These are phyloP conservation scores for Scelioninae gen. 2 DNA, from an alignment of 2,888 invertebrate species.

Conservation along the genomic window DNA sequence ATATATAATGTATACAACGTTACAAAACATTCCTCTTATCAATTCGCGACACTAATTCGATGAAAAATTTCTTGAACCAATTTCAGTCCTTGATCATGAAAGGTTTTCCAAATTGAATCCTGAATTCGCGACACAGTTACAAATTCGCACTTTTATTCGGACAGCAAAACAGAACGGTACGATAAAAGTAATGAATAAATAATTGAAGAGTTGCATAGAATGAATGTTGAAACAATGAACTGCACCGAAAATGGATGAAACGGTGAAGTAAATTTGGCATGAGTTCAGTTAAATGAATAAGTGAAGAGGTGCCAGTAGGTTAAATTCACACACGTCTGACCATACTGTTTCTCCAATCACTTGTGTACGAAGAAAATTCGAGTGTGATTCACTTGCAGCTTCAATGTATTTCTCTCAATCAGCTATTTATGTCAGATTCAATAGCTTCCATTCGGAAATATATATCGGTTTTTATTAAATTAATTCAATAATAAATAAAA, in stretches of 20 bases:
- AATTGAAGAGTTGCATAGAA: not conserved
- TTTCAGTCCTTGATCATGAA: too few relatives aligned
- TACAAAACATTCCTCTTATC: too few relatives aligned
- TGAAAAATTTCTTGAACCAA: too few relatives aligned
- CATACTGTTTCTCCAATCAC: constrained; percentile 11
- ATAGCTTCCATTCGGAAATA: too few relatives aligned
- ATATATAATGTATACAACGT: too few relatives aligned
- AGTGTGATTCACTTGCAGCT: not conserved
- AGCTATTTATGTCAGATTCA: not conserved
- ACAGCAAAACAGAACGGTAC: too few relatives aligned
- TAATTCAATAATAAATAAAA: too few relatives aligned
- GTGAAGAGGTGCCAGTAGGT: not conserved
- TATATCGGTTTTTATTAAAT: too few relatives aligned
- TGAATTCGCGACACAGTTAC: too few relatives aligned
- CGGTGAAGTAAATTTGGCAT: constrained; percentile 1
- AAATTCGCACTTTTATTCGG: too few relatives aligned
- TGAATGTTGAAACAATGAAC: not conserved
- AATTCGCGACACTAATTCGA: too few relatives aligned
- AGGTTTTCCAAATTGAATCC: too few relatives aligned
- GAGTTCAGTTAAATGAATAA: constrained; percentile 4
- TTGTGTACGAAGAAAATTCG: constrained; percentile 1
- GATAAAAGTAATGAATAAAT: constrained; percentile 1
- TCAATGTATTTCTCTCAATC: not conserved
- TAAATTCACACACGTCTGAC: constrained; percentile 15
- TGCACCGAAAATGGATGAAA: not conserved